Evolutionary conservation across 1,140 invertebrate genomes (phyloP), one percentile per base, ranked within the genome.

Genomic region (Gonatopus flavifemur): DNA sequence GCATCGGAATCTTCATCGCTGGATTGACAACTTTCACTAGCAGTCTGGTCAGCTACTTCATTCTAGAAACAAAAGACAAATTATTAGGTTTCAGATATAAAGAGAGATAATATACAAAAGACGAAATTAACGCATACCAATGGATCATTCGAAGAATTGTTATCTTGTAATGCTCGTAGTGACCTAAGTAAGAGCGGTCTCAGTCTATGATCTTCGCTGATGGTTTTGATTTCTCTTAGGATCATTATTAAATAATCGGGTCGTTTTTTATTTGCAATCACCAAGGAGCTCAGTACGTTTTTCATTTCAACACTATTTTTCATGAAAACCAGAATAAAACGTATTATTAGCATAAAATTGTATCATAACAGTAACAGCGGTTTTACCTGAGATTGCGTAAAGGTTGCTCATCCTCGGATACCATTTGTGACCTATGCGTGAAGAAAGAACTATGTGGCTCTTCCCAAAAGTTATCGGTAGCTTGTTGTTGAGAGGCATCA

Each of bases 221-320:
- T 81, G 24, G 82, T 66, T 56, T 85, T 84, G 28, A 87, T 69
- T 65, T 88, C 86, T 53, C 80, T 76, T 44, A 87, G 83, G 43
- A 88, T 67, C 57, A 86, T 85, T 37, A 87, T 82, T 13, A 88
- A 67, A 62, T 85, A 86, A 57, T 87, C 83, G 1, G 86, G 86
- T 49, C 85, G 77, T 36, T 77, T 82, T 67, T 86, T 84, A 67
- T 88, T 88, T 1, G 83, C 84, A 1, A 83, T 82, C 21, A 90
- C 84, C 10, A 88, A 71, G 3, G 84, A 82, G n/a, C 83, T 84
- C 1, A 89, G 80, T 63, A 87, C 83, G 10, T 87, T 84, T 61
- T 57, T 62, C 60, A 70, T 58, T 46, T 72, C 69, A 12, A 50
- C 49, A 25, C 68, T 69, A 16, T 35, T 46, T 50, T n/a, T n/a